These are phyloP conservation scores for Pseudomugil tenellus DNA, from an alignment of 2,797 vertebrate genomes.

Conservation along the genomic window DNA sequence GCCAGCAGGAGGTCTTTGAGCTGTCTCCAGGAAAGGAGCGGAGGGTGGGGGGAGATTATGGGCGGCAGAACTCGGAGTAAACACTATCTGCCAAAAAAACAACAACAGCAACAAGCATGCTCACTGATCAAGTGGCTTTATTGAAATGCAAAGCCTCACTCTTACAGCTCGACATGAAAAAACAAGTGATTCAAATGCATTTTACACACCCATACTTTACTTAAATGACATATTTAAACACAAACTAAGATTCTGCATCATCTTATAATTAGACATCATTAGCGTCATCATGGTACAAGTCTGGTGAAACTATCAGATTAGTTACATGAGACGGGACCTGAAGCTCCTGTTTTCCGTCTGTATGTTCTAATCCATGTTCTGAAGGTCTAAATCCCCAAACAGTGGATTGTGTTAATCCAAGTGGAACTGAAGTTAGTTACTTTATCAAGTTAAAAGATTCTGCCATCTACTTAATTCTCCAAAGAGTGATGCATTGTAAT, in stretches of 20 bases:
- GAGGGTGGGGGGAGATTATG: constrained; percentile 52
- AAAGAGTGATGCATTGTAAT: not conserved
- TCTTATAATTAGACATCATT: constrained; percentile 73
- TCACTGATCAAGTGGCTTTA: constrained; percentile 68
- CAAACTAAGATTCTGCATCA: constrained; percentile 61
- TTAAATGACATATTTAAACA: constrained; percentile 75
- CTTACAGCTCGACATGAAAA: constrained; percentile 49
- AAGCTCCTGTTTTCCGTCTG: constrained; percentile 26
- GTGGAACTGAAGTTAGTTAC: not conserved
- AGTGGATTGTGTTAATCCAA: constrained; percentile 40
- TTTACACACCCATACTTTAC: constrained; percentile 66
- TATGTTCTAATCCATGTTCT: constrained; percentile 48
- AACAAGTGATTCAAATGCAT: constrained; percentile 60
- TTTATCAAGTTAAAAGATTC: not conserved
- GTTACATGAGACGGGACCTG: constrained; percentile 58
- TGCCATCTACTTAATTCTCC: not conserved
- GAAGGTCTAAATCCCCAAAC: constrained; percentile 56
- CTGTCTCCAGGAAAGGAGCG: constrained; percentile 61
- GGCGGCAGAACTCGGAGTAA: constrained; percentile 68
- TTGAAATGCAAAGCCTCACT: constrained; percentile 77
- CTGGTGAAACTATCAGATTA: constrained; percentile 63
- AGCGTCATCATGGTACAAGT: constrained; percentile 51
- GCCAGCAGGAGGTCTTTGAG: constrained; percentile 80
- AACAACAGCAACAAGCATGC: constrained; percentile 64
- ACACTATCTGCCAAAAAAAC: constrained; percentile 73